Conservation (phyloP, 2,113 vertebrate species). For the Oreotrochilus melanogaster region DNA sequence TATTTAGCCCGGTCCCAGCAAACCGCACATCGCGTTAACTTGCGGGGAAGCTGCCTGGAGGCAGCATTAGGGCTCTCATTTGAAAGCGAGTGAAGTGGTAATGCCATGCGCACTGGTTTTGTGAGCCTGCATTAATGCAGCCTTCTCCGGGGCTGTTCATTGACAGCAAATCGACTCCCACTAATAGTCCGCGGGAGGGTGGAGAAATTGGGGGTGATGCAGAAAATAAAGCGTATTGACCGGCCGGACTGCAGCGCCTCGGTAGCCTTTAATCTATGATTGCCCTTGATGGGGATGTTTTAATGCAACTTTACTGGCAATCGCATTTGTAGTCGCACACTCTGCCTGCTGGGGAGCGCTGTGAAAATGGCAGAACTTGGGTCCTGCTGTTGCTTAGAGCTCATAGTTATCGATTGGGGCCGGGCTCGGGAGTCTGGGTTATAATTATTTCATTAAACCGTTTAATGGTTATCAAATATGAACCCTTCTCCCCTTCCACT, state of each 20-base stretch:
- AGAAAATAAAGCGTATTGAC: conserved; percentile 90
- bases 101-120: conserved; percentile 85
- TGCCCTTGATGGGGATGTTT: conserved; percentile 86
- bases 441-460: conserved; percentile 84
- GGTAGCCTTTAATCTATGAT: conserved; percentile 92
- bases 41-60: conserved; percentile 86
- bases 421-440: conserved; percentile 72
- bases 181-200: conserved; percentile 80
- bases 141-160: conserved; percentile 82
- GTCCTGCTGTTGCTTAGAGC: conserved; percentile 61
- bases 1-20: conserved; percentile 86
- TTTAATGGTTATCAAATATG: conserved; percentile 83
- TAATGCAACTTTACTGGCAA: conserved; percentile 87
- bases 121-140: conserved; percentile 94
- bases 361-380: conserved; percentile 52
- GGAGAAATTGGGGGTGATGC: conserved; percentile 78
- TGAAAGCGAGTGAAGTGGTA: conserved; percentile 92
- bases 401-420: conserved; percentile 73
- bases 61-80: conserved; percentile 88
- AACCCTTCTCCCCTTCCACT: conserved; percentile 57
- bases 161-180: conserved; percentile 89
- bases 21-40: conserved; percentile 87
- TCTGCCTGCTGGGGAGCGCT: conserved; percentile 74
- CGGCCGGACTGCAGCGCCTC: conserved; percentile 83
- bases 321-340: conserved; percentile 71